A percentile compares a stretch with the other conserved stretches of the same genome.
Evolutionary conservation across 2,113 vertebrate genomes (phyloP).

Genomic region (Carassius gibelio): DNA sequence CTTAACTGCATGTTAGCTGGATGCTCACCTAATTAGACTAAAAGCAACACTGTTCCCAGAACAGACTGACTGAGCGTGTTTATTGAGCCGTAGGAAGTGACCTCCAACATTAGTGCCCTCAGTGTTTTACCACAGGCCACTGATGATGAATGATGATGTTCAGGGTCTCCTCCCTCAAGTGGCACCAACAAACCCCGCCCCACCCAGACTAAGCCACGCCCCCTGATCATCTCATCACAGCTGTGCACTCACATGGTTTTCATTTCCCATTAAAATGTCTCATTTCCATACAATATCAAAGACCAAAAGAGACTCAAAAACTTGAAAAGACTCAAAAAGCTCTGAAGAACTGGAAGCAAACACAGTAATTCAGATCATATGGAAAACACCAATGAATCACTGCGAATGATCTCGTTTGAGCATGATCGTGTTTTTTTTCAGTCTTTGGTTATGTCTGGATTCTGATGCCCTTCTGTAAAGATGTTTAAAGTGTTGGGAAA

Average conservation of each 20-base stretch:
- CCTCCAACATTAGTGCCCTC: not conserved
- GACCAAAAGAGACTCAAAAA: conserved; percentile 82
- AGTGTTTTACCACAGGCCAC: not conserved
- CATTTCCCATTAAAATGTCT: conserved; percentile 91
- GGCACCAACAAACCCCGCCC: conserved; percentile 52
- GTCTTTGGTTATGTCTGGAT: conserved; percentile 64
- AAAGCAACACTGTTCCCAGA: conserved; percentile 18
- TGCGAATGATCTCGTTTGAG: conserved; percentile 79
- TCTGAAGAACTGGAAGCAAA: conserved; percentile 86
- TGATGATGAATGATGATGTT: not conserved
- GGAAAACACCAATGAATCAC: conserved; percentile 86
- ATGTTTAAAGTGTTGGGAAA: conserved; percentile 59
- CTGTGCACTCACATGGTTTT: conserved; percentile 88
- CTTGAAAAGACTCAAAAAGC: conserved; percentile 82
- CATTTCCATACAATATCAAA: conserved; percentile 98
- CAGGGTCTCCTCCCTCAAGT: not conserved
- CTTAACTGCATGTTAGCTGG: not conserved
- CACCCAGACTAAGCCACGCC: conserved; percentile 66
- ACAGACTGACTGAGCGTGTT: not conserved
- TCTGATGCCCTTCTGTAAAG: conserved; percentile 52
- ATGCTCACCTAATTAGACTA: not conserved
- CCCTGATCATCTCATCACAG: conserved; percentile 88
- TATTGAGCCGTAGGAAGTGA: not conserved
- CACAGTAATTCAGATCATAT: conserved; percentile 89
- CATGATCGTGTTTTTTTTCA: conserved; percentile 52